These are phyloP conservation scores for Panorpa germanica DNA, from an alignment of 2,888 invertebrate species.

Conservation along the genomic window DNA sequence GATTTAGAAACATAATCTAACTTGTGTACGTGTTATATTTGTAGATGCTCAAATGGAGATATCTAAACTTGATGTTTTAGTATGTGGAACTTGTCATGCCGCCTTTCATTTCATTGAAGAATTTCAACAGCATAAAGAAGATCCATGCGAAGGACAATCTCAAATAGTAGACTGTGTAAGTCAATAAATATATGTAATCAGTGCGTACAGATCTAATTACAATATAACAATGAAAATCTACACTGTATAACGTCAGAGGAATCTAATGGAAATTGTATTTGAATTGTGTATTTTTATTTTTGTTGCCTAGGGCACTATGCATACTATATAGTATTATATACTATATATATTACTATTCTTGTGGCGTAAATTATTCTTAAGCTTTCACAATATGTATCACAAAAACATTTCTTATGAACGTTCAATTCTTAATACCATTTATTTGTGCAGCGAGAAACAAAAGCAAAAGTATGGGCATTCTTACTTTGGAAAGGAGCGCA, in stretches of 20 bases:
- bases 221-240: conserved; percentile 2
- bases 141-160: conserved; percentile 38
- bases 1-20: not conserved
- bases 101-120: conserved; percentile 65
- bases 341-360: no score
- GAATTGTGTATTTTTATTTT: no score
- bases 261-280: not conserved
- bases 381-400: not conserved
- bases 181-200: conserved; percentile 10
- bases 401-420: not conserved
- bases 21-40: conserved; percentile 13
- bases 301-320: no score
- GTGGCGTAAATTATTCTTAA: no score
- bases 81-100: conserved; percentile 67
- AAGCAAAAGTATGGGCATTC: conserved; percentile 74
- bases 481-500: conserved; percentile 58
- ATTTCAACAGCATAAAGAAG: conserved; percentile 52
- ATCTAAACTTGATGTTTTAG: conserved; percentile 55
- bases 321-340: no score
- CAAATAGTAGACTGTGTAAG: conserved; percentile 46
- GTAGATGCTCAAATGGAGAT: conserved; percentile 60
- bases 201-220: conserved; percentile 2
- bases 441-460: conserved; percentile 42
- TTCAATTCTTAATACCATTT: not conserved
- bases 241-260: not conserved